Conservation (phyloP, 1,140 invertebrate genomes). For the Aphelinus atriplicis region DNA sequence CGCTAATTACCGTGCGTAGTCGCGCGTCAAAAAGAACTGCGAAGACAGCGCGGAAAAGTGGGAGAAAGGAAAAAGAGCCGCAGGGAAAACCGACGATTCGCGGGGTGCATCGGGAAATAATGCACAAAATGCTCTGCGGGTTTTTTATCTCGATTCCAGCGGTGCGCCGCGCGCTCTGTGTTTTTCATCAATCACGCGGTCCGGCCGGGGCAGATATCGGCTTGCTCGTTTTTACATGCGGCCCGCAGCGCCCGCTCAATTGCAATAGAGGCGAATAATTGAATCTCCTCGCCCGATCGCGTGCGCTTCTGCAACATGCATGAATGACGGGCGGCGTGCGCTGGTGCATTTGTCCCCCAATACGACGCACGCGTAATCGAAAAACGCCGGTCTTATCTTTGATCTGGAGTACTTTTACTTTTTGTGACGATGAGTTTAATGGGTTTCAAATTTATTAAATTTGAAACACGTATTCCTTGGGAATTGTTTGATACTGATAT, state of each 20-base stretch:
- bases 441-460: too few species aligned
- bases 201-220: constrained; percentile 54
- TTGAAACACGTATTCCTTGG: too few species aligned
- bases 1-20: too few species aligned
- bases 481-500: too few species aligned
- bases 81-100: background rate
- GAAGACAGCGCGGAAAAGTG: background rate
- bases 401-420: too few species aligned
- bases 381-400: too few species aligned
- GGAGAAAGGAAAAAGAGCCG: background rate
- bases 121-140: constrained; percentile 62
- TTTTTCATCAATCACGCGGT: constrained; percentile 64
- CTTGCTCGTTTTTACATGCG: constrained; percentile 60
- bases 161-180: constrained; percentile 46
- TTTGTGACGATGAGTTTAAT: too few species aligned
- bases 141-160: constrained; percentile 60
- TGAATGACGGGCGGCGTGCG: too few species aligned
- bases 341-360: background rate
- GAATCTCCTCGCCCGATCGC: constrained; percentile 52
- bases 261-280: constrained; percentile 64
- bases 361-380: too few species aligned
- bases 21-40: too few species aligned
- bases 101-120: constrained; percentile 46
- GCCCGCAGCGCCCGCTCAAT: constrained; percentile 57
- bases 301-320: background rate